A percentile compares a stretch with the other conserved stretches of the same genome.
Conservation (phyloP, 1,140 invertebrate species). For the Theocolax elegans region DNA sequence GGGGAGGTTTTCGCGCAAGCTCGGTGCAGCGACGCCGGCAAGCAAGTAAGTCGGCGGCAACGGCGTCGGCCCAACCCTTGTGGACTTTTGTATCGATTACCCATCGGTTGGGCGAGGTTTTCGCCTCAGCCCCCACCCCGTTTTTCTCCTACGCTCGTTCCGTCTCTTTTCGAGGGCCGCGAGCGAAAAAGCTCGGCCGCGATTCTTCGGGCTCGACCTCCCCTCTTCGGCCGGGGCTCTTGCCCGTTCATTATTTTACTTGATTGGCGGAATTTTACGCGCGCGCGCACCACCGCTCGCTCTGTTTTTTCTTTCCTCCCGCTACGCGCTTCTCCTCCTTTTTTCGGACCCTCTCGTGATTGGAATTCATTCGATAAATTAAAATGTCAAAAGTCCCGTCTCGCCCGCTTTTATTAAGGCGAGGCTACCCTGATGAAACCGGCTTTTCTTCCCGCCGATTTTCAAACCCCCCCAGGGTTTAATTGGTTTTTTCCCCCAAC, state of each 20-base stretch:
- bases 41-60: conserved; percentile 52
- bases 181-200: conserved; percentile 4
- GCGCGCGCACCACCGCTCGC: not conserved
- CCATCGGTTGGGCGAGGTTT: conserved; percentile 61
- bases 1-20: conserved; percentile 2
- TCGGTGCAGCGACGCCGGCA: conserved; percentile 28
- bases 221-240: too few relatives aligned
- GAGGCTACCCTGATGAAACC: conserved; percentile 1
- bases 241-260: conserved; percentile 34
- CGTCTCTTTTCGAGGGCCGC: conserved; percentile 14
- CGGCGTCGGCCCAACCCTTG: conserved; percentile 61
- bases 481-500: too few relatives aligned
- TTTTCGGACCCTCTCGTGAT: conserved; percentile 14
- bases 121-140: conserved; percentile 28
- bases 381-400: conserved; percentile 26
- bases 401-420: conserved; percentile 14
- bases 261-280: conserved; percentile 33
- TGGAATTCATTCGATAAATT: conserved; percentile 33
- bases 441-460: conserved; percentile 8
- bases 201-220: not conserved
- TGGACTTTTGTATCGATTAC: conserved; percentile 68
- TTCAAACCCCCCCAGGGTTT: too few relatives aligned
- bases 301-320: not conserved
- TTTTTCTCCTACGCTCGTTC: not conserved
- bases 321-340: not conserved